These are phyloP conservation scores for Brachyhypopomus gauderio DNA, from an alignment of 2,113 vertebrate species.

Conservation along the genomic window DNA sequence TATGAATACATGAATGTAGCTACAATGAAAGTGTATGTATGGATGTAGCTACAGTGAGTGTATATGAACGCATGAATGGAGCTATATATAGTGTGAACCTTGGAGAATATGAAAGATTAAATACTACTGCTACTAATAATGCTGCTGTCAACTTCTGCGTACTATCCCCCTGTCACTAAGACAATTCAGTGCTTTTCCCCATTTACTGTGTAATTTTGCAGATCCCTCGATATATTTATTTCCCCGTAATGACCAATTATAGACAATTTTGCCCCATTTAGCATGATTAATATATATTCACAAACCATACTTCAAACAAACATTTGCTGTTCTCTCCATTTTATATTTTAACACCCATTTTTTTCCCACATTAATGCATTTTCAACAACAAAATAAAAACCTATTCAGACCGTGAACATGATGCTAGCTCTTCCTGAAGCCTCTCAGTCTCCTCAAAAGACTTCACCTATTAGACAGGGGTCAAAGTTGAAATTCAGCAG, in stretches of 20 bases:
- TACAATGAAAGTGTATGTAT: too few species aligned
- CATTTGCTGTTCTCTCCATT: not conserved
- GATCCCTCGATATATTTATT: constrained; percentile 16
- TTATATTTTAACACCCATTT: not conserved
- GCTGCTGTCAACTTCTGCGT: not conserved
- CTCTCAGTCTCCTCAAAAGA: not conserved
- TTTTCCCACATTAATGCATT: not conserved
- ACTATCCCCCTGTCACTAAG: not conserved
- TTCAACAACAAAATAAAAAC: not conserved
- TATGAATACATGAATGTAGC: too few species aligned
- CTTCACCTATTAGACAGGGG: not conserved
- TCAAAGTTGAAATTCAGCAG: too few species aligned
- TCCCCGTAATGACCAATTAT: constrained; percentile 11
- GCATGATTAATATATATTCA: not conserved
- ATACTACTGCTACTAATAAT: not conserved
- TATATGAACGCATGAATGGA: too few species aligned
- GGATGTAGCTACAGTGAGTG: too few species aligned
- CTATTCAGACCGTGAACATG: not conserved
- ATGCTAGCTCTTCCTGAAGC: not conserved
- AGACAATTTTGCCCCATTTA: not conserved
- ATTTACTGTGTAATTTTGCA: not conserved
- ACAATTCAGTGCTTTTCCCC: not conserved
- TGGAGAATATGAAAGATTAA: not conserved
- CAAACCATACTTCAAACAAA: not conserved
- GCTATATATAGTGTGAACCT: too few species aligned